A percentile compares a stretch with the other conserved stretches of the same genome.
Conservation (phyloP, 2,888 invertebrate species). For the Phaonia tiefii region DNA sequence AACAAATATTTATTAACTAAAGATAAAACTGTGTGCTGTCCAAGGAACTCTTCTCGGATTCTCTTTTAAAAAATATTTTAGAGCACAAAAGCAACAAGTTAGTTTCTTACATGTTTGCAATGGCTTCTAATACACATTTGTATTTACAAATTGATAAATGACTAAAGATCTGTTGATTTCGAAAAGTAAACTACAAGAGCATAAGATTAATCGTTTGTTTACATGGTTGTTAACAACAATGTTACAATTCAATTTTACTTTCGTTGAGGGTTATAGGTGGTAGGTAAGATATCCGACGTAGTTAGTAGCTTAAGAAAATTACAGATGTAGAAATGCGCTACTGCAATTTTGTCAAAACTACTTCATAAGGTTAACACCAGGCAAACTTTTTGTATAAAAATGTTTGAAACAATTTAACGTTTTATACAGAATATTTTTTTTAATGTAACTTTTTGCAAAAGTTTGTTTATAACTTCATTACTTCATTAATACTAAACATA, state of each 20-base stretch:
- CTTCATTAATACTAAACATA: too few relatives aligned
- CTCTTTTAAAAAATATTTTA: background rate
- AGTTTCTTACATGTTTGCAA: background rate
- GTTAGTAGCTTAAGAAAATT: too few relatives aligned
- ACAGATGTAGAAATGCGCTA: too few relatives aligned
- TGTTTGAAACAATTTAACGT: too few relatives aligned
- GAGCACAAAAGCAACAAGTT: conserved; percentile 37
- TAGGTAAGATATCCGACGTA: too few relatives aligned
- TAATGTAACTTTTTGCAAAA: too few relatives aligned
- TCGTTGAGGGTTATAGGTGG: too few relatives aligned
- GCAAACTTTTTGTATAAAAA: too few relatives aligned
- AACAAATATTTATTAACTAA: conserved; percentile 24
- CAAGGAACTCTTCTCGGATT: background rate
- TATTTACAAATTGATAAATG: conserved; percentile 45
- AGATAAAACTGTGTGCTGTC: conserved; percentile 16
- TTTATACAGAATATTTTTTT: too few relatives aligned
- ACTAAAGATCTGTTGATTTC: conserved; percentile 7
- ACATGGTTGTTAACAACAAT: background rate
- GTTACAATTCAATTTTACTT: background rate
- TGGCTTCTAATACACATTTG: conserved; percentile 4
- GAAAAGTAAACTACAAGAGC: background rate
- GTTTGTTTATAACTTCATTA: too few relatives aligned
- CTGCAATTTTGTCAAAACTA: too few relatives aligned
- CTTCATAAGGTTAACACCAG: too few relatives aligned
- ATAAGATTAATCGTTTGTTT: conserved; percentile 43